phyloP scores from a whole-genome alignment of 64 coral and sea anemone species.

The Hydrozoanthus tunicans region DNA sequence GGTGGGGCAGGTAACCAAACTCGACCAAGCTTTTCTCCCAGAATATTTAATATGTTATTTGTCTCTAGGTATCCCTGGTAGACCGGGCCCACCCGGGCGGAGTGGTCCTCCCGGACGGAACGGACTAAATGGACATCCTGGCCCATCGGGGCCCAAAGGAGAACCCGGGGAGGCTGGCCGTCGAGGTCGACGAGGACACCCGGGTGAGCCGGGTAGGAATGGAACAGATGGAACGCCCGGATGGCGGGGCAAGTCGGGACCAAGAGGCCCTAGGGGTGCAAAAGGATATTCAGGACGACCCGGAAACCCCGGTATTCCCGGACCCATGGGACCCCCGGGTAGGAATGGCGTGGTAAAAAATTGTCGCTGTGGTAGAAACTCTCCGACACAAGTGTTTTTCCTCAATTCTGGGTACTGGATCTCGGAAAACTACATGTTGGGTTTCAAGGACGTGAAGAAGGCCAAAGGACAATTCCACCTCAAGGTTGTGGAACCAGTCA shows the following conservation, averaged over 20 bases:
- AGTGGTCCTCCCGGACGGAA: slow-evolving; percentile 89
- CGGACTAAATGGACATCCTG: slow-evolving; percentile 80
- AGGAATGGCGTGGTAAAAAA: slow-evolving; percentile 35
- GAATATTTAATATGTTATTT: background rate
- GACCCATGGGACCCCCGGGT: slow-evolving; percentile 73
- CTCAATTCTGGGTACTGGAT: slow-evolving; percentile 77
- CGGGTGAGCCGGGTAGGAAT: slow-evolving; percentile 69
- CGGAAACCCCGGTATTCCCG: slow-evolving; percentile 51
- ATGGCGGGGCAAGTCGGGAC: slow-evolving; percentile 85
- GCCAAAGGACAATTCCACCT: slow-evolving; percentile 82
- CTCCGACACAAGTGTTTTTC: slow-evolving; percentile 80
- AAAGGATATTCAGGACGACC: slow-evolving; percentile 46
- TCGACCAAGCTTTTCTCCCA: background rate
- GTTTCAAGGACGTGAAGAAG: slow-evolving; percentile 71
- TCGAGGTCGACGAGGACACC: slow-evolving; percentile 62
- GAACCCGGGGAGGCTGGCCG: slow-evolving; percentile 54
- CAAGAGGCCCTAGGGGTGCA: slow-evolving; percentile 72
- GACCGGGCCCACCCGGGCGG: slow-evolving; percentile 61
- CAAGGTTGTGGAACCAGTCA: slow-evolving; percentile 63
- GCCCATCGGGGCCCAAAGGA: slow-evolving; percentile 62
- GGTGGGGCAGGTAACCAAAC: too few relatives aligned
- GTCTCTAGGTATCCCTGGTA: slow-evolving; percentile 75
- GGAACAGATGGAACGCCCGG: slow-evolving; percentile 84
- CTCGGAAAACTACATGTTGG: slow-evolving; percentile 72
- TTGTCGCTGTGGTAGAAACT: slow-evolving; percentile 69